phyloP scores from a whole-genome alignment of 2,113 vertebrate species.

The Rafetus swinhoei region DNA sequence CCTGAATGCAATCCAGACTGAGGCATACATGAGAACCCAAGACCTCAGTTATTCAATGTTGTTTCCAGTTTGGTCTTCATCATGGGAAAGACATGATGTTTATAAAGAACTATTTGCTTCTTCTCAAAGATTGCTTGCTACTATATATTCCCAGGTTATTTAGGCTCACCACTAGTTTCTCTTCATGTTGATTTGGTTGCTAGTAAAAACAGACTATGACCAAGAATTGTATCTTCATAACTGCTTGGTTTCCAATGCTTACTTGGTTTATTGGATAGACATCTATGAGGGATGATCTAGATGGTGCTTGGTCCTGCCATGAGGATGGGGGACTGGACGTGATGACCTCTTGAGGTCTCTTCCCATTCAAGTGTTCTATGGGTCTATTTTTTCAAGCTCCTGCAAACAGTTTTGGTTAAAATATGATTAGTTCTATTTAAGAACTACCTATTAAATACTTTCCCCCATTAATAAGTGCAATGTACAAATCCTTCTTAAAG shows the following conservation, averaged over 20 bases:
- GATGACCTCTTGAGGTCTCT: no score
- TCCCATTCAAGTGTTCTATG: no score
- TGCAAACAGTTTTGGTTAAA: neutral
- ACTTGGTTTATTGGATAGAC: neutral
- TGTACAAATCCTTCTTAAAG: neutral
- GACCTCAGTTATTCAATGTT: neutral
- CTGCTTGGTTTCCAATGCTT: neutral
- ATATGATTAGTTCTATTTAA: neutral
- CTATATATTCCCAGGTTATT: neutral
- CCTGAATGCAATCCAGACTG: neutral
- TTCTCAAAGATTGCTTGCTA: conserved; percentile 13
- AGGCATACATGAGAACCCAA: neutral
- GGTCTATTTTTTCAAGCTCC: neutral
- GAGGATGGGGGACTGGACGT: no score
- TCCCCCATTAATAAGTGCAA: neutral
- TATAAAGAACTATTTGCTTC: neutral
- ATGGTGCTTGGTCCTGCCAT: no score
- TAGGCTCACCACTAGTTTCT: neutral
- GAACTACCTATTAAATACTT: neutral
- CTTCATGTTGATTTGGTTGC: conserved; percentile 43
- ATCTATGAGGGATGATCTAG: no score
- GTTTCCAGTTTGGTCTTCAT: conserved; percentile 13
- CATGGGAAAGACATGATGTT: conserved; percentile 7
- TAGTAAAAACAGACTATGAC: conserved; percentile 1
- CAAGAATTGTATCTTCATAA: neutral